Percentiles rank a stretch among this genome's conserved stretches.
Conservation (phyloP, 1,140 invertebrate genomes). For the Aphaenogaster floridana region DNA sequence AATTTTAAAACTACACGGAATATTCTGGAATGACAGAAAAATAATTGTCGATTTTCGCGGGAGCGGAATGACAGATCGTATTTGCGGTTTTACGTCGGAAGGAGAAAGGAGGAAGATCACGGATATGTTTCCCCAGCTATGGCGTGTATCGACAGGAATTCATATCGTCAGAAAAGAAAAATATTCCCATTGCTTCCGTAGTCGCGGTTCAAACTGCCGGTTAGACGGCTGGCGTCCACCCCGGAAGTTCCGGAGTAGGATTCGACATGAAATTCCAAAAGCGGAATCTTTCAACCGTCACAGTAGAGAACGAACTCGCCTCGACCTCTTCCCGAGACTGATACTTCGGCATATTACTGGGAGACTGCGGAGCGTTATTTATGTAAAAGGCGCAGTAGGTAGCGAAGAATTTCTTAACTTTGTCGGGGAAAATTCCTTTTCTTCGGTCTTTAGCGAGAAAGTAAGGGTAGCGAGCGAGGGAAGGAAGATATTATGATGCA, state of each 20-base stretch:
- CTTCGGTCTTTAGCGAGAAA: constrained; percentile 20
- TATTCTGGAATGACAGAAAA: background rate
- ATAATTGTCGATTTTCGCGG: constrained; percentile 42
- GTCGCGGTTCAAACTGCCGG: constrained; percentile 37
- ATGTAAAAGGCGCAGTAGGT: constrained; percentile 43
- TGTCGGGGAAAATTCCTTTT: constrained; percentile 44
- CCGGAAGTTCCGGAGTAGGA: constrained; percentile 44
- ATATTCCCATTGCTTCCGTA: constrained; percentile 47
- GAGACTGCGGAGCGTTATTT: constrained; percentile 57
- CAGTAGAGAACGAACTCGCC: background rate
- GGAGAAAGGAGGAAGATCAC: constrained; percentile 14
- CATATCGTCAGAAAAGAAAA: constrained; percentile 63
- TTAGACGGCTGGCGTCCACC: constrained; percentile 48
- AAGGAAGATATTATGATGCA: constrained; percentile 37
- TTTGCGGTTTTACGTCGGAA: constrained; percentile 50
- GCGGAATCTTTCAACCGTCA: constrained; percentile 41
- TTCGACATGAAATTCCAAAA: constrained; percentile 50
- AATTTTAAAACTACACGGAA: background rate
- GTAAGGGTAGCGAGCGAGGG: background rate
- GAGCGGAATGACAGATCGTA: constrained; percentile 17
- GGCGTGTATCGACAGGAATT: constrained; percentile 51
- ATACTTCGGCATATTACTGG: constrained; percentile 46
- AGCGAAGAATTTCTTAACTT: constrained; percentile 62
- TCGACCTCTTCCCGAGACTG: constrained; percentile 33
- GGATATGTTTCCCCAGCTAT: constrained; percentile 47